Percentiles rank a stretch among this genome's conserved stretches.
phyloP scores from a whole-genome alignment of 2,888 invertebrate species.

The Torymus auratus region DNA sequence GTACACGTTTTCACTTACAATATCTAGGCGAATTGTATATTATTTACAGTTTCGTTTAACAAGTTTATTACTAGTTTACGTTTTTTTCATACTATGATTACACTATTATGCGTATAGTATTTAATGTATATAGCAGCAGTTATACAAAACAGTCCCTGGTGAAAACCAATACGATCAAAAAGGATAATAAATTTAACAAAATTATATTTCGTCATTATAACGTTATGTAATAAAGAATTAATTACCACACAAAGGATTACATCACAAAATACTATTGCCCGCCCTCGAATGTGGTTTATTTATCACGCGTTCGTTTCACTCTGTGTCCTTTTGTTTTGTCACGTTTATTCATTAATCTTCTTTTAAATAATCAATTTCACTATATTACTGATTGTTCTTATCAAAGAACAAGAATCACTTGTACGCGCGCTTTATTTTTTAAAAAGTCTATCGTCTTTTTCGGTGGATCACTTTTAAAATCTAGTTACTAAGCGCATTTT shows the following conservation, averaged over 20 bases:
- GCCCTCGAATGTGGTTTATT: conserved; percentile 63
- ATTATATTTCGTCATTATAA: conserved; percentile 71
- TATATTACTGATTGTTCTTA: conserved; percentile 54
- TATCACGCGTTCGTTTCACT: conserved; percentile 59
- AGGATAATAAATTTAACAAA: conserved; percentile 74
- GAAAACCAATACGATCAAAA: conserved; percentile 75
- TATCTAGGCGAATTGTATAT: conserved; percentile 74
- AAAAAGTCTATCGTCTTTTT: conserved; percentile 53
- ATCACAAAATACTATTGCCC: conserved; percentile 73
- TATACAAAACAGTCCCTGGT: conserved; percentile 77
- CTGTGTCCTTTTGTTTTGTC: conserved; percentile 42
- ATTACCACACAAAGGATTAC: conserved; percentile 72
- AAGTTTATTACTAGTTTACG: conserved; percentile 69
- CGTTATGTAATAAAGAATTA: conserved; percentile 71
- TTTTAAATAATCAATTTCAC: conserved; percentile 57
- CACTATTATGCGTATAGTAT: conserved; percentile 73
- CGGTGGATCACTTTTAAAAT: conserved; percentile 58
- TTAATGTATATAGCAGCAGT: conserved; percentile 70
- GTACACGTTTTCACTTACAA: conserved; percentile 74
- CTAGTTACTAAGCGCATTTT: conserved; percentile 35
- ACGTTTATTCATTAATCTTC: conserved; percentile 48
- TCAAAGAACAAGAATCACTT: conserved; percentile 57
- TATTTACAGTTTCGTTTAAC: conserved; percentile 73
- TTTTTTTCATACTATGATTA: conserved; percentile 67
- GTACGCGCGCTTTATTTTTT: conserved; percentile 48